Evolutionary conservation across 2,113 vertebrate species (phyloP).

Genomic region (Hylia prasina): DNA sequence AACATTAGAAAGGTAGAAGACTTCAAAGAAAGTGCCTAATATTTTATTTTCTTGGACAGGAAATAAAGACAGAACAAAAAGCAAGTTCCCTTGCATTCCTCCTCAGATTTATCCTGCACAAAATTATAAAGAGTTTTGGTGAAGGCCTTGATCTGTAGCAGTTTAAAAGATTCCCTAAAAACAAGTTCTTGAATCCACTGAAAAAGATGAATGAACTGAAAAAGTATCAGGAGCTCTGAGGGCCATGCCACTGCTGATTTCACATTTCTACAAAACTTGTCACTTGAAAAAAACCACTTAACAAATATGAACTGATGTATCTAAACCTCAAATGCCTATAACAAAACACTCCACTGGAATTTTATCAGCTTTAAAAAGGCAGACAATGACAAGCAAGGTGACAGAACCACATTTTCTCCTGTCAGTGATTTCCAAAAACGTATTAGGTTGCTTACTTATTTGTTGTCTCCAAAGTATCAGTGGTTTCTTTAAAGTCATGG

Average conservation of each 20-base stretch:
- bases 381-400: background rate
- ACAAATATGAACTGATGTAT: background rate
- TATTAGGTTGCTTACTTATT: background rate
- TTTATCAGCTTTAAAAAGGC: background rate
- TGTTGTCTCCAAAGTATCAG: background rate
- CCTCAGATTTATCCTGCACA: background rate
- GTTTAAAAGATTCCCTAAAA: background rate
- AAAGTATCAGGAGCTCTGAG: background rate
- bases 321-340: background rate
- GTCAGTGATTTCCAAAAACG: background rate
- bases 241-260: background rate
- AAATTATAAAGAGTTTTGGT: background rate
- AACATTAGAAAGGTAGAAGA: background rate
- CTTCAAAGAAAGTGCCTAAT: background rate
- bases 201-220: background rate
- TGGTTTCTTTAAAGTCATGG: background rate
- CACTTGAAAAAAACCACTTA: background rate
- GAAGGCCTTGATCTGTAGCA: background rate
- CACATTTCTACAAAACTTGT: background rate
- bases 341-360: background rate
- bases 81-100: too few species aligned
- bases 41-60: background rate
- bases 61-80: background rate
- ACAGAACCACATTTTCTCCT: background rate
- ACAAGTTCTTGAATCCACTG: background rate